phyloP scores from a whole-genome alignment of 2,888 invertebrate genomes.

The Physocephala rufipes region DNA sequence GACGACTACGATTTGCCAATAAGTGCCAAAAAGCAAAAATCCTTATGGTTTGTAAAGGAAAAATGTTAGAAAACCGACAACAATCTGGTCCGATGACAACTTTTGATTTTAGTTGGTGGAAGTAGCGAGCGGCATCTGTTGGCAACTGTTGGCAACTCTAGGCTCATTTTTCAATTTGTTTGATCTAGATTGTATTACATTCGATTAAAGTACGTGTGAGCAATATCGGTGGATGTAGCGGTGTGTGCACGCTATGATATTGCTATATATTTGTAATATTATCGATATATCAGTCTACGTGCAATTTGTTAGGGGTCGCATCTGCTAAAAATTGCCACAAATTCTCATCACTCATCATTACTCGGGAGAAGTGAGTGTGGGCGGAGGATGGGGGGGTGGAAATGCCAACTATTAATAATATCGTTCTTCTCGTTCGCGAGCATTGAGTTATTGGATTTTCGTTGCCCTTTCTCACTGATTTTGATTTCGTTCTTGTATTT shows the following conservation, averaged over 20 bases:
- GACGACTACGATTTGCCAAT: neutral
- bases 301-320: neutral
- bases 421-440: too few species aligned
- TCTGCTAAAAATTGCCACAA: slow-evolving; percentile 27
- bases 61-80: neutral
- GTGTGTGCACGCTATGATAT: neutral
- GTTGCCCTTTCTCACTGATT: too few species aligned
- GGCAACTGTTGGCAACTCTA: too few species aligned
- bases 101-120: neutral
- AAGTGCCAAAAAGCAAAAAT: neutral
- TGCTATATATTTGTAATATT: too few species aligned
- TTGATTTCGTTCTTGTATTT: too few species aligned
- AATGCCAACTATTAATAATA: too few species aligned
- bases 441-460: too few species aligned
- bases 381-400: too few species aligned
- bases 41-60: neutral
- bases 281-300: neutral
- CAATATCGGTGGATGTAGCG: too few species aligned
- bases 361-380: neutral
- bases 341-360: slow-evolving; percentile 10
- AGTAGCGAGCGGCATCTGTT: neutral
- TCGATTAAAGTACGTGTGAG: neutral
- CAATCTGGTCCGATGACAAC: slow-evolving; percentile 6
- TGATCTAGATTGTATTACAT: slow-evolving; percentile 1
- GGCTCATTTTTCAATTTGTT: neutral